Percentiles rank a stretch among this genome's conserved stretches.
Conservation (phyloP, 1,140 invertebrate species). For the Neodiprion fabricii region DNA sequence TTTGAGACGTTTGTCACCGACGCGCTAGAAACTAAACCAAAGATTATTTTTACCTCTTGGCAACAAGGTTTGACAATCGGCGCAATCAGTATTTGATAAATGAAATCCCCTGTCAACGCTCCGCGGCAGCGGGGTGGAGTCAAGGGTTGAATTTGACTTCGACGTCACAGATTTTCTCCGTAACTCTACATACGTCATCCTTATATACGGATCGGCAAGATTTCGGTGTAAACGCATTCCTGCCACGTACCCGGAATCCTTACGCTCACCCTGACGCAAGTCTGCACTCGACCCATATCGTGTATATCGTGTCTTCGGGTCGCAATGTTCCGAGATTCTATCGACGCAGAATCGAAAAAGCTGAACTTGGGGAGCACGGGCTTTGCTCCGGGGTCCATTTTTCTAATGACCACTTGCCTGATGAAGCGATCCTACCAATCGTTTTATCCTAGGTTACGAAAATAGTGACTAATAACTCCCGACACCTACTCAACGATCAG, state of each 20-base stretch:
- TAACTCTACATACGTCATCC: too few relatives aligned
- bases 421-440: not conserved
- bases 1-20: too few relatives aligned
- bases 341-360: not conserved
- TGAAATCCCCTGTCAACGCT: conserved; percentile 2
- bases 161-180: too few relatives aligned
- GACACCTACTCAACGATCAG: not conserved
- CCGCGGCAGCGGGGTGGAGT: not conserved
- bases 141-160: too few relatives aligned
- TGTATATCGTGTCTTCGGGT: too few relatives aligned
- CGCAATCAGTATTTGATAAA: conserved; percentile 5
- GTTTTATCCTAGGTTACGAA: not conserved
- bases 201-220: too few relatives aligned
- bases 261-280: too few relatives aligned
- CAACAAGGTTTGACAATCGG: not conserved
- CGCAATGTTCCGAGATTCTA: too few relatives aligned
- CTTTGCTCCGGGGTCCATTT: not conserved
- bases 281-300: too few relatives aligned
- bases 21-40: not conserved
- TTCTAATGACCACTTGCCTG: not conserved
- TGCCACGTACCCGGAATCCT: too few relatives aligned
- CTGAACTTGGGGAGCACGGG: not conserved
- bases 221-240: too few relatives aligned
- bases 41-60: not conserved
- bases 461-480: not conserved